Base-by-base conservation (phyloP, 1,140 invertebrate genomes). In the Neuroterus valhalla region DNA sequence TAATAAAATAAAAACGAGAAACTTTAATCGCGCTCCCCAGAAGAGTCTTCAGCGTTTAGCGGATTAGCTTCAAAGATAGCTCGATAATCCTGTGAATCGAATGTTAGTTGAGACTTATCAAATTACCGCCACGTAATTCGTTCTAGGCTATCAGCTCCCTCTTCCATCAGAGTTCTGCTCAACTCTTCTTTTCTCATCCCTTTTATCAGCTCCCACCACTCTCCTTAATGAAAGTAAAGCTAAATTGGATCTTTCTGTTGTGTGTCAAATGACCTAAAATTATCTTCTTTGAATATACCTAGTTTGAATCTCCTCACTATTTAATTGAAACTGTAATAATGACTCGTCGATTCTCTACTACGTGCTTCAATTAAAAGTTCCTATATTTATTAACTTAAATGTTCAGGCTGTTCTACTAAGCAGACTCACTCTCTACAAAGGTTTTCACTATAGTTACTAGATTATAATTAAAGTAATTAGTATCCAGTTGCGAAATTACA, bases 171-270 rank as follows among this genome's bases (percentile, higher is more conserved):
- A 31, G 55, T 62, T 62, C 62, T 67, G 70, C 71, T 80, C 69
- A 43, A 31, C 66, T 50, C 76, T 62, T 76, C 31, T 62, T 67
- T 75, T 42, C 74, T 78, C 75, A 62, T 72, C 77, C 71, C 74
- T 74, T 76, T 74, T 77, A 66, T 72, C 55, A 50, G 66, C 31
- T 38, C 31, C 10, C 31, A 6, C 31, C 5, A 38, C 31, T 38
- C 68, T 75, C 66, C 48, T 75, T 75, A 78, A 66, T 55, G n/a
- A 73, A 70, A 79, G 66, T 46, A 71, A 52, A 44, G 70, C 68
- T 78, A 80, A 82, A 85, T 82, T 81, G 70, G 72, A 82, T 84
- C 82, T 83, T 82, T 82, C 80, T 84, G 83, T 78, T 78, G 80
- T 83, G 80, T 78, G 70, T 55, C 62, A 80, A 75, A 78, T 70